Percentiles rank a stretch among this genome's conserved stretches.
Evolutionary conservation across 2,888 invertebrate genomes (phyloP).

Genomic region (Cinara cedri): DNA sequence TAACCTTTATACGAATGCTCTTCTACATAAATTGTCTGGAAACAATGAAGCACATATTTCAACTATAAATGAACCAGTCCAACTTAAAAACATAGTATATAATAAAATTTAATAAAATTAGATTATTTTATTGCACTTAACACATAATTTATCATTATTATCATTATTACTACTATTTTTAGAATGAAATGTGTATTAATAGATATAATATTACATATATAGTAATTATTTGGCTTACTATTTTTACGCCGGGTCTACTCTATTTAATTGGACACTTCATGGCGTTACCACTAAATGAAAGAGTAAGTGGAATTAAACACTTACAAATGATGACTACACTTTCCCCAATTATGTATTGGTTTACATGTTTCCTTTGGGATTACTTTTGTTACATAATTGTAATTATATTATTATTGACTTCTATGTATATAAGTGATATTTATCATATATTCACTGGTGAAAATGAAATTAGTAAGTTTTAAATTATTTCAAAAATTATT

Average conservation of each 20-base stretch:
- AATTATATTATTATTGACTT: background rate
- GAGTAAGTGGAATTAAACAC: conserved; percentile 69
- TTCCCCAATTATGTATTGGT: conserved; percentile 70
- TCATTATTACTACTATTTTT: no score
- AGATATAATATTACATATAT: background rate
- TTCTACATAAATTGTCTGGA: conserved; percentile 38
- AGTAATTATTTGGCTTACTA: conserved; percentile 25
- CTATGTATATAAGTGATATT: conserved; percentile 21
- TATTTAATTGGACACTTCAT: conserved; percentile 67
- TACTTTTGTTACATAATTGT: conserved; percentile 61
- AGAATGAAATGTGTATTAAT: conserved; percentile 19
- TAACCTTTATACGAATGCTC: conserved; percentile 62
- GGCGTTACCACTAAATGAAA: conserved; percentile 71
- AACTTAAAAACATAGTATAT: background rate
- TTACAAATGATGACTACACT: conserved; percentile 74
- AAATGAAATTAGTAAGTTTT: conserved; percentile 33
- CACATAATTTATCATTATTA: no score
- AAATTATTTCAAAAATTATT: conserved; percentile 3
- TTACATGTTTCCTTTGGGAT: conserved; percentile 69
- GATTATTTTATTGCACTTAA: background rate
- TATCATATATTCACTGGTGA: conserved; percentile 21
- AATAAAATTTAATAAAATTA: background rate
- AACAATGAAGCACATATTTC: conserved; percentile 29
- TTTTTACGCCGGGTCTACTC: conserved; percentile 60
- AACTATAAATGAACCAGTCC: conserved; percentile 30